phyloP scores from a whole-genome alignment of 2,113 vertebrate species.

The Junco hyemalis region DNA sequence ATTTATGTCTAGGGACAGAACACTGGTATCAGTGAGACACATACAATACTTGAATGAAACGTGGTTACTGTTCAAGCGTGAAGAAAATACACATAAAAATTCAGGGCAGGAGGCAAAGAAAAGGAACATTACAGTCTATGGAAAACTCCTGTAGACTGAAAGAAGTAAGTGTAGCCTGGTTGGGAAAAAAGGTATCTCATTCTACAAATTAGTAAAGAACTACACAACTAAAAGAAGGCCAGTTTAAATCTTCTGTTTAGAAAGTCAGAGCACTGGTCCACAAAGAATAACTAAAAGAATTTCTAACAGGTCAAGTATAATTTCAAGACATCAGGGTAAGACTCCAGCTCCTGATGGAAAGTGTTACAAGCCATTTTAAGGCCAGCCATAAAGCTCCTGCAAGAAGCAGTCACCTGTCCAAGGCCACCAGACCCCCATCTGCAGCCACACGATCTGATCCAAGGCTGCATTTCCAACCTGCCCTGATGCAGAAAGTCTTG shows the following conservation, averaged over 20 bases:
- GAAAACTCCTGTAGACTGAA: not conserved
- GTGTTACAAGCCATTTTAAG: not conserved
- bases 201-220: not conserved
- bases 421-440: not conserved
- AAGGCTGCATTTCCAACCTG: not conserved
- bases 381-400: not conserved
- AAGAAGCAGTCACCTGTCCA: not conserved
- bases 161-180: not conserved
- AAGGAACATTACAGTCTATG: not conserved
- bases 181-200: not conserved
- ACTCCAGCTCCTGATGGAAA: not conserved
- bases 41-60: not conserved
- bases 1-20: not conserved
- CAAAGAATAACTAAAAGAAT: not conserved
- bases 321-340: not conserved
- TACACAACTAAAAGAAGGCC: not conserved
- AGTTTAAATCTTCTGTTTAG: not conserved
- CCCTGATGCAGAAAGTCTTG: not conserved
- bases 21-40: not conserved
- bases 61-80: not conserved
- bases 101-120: not conserved
- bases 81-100: not conserved
- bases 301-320: not conserved
- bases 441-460: not conserved
- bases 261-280: not conserved